These are phyloP conservation scores for Glandiceps talaboti DNA, from an alignment of 53 echinoderm and acorn worm species.

Conservation along the genomic window DNA sequence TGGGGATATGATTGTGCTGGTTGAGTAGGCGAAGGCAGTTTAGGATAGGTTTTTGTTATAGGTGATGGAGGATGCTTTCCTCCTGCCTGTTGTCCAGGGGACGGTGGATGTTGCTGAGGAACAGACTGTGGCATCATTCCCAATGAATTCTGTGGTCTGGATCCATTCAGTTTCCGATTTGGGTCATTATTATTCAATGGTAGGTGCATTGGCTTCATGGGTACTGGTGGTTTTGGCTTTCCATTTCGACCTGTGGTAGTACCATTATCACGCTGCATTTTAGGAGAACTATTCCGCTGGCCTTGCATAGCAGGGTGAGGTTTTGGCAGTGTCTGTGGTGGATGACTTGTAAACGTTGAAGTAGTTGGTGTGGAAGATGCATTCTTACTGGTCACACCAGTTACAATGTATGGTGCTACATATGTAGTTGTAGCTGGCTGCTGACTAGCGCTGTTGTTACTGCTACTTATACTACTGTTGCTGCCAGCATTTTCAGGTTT, in stretches of 20 bases:
- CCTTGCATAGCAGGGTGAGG: neutral
- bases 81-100: neutral
- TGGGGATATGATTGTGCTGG: conserved; percentile 29
- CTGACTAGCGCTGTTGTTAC: neutral
- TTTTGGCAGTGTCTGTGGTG: neutral
- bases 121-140: neutral
- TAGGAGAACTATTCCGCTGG: neutral
- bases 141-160: neutral
- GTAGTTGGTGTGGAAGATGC: conserved; percentile 14
- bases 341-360: neutral
- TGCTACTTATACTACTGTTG: neutral
- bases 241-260: neutral
- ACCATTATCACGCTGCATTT: neutral
- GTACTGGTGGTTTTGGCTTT: neutral
- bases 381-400: conserved; percentile 2
- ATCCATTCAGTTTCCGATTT: neutral
- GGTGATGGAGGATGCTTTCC: neutral
- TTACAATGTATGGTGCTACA: neutral
- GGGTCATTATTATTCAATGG: neutral
- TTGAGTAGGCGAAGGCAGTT: conserved; percentile 23
- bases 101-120: neutral
- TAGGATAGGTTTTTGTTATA: too few species aligned
- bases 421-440: neutral
- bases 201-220: neutral
- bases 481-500: neutral